Evolutionary conservation across 1,140 invertebrate genomes (phyloP).

Genomic region (Drosophila oshimai): DNA sequence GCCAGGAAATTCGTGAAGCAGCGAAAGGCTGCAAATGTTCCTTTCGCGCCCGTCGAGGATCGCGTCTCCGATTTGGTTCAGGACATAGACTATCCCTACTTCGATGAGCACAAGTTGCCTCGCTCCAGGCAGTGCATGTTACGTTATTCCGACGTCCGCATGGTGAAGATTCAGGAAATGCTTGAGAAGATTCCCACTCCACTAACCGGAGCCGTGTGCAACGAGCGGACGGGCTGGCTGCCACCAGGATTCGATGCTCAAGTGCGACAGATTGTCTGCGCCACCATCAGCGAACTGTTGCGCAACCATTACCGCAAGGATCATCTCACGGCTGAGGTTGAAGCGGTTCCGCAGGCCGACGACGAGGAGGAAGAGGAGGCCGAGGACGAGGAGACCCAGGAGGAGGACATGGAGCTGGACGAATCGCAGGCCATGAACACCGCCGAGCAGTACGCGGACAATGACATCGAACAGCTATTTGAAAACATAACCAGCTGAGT

Average conservation of each 20-base stretch:
- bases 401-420: slow-evolving; percentile 63
- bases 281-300: slow-evolving; percentile 85
- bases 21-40: slow-evolving; percentile 25
- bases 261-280: slow-evolving; percentile 87
- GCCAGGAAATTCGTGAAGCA: slow-evolving; percentile 57
- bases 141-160: slow-evolving; percentile 90
- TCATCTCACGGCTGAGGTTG: slow-evolving; percentile 61
- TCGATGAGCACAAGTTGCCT: slow-evolving; percentile 72
- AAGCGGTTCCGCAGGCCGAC: slow-evolving; percentile 50
- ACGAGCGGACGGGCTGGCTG: slow-evolving; percentile 90
- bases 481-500: slow-evolving; percentile 58
- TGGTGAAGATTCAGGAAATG: slow-evolving; percentile 93
- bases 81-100: slow-evolving; percentile 75
- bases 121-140: slow-evolving; percentile 75
- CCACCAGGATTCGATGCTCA: slow-evolving; percentile 87
- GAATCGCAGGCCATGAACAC: slow-evolving; percentile 19
- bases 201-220: slow-evolving; percentile 86
- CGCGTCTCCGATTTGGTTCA: slow-evolving; percentile 53
- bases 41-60: slow-evolving; percentile 19
- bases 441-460: slow-evolving; percentile 35
- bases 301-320: slow-evolving; percentile 83
- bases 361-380: slow-evolving; percentile 57
- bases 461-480: slow-evolving; percentile 56
- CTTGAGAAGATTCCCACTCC: slow-evolving; percentile 87
- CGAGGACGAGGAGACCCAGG: slow-evolving; percentile 54